These are phyloP conservation scores for Epinephelus moara DNA, from an alignment of 2,113 vertebrate species.

Conservation along the genomic window DNA sequence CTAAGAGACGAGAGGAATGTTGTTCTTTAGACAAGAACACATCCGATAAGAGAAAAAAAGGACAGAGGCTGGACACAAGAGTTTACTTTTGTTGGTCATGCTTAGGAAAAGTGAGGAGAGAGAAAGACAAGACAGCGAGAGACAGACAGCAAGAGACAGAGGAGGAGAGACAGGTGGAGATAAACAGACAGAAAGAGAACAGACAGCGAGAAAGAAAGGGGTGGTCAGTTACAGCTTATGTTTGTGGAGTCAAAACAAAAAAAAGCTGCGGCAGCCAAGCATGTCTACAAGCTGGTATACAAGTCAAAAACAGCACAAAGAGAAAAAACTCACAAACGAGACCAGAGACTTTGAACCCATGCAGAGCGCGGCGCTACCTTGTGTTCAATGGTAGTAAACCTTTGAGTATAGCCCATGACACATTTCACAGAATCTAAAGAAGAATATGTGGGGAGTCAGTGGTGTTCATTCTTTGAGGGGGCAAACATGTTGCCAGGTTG, in stretches of 20 bases:
- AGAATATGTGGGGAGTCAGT: slow-evolving; percentile 83
- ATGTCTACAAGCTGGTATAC: slow-evolving; percentile 88
- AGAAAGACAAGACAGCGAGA: slow-evolving; percentile 20
- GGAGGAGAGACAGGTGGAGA: slow-evolving; percentile 19
- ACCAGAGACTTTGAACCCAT: slow-evolving; percentile 88
- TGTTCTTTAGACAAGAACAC: slow-evolving; percentile 59
- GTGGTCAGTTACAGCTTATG: slow-evolving; percentile 88
- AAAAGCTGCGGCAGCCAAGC: slow-evolving; percentile 91
- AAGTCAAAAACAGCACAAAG: slow-evolving; percentile 87
- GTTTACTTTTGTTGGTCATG: slow-evolving; percentile 71
- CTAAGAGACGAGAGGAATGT: slow-evolving; percentile 32
- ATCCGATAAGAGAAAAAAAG: slow-evolving; percentile 24
- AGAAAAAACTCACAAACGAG: slow-evolving; percentile 85
- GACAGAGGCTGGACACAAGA: slow-evolving; percentile 52
- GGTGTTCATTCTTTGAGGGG: slow-evolving; percentile 50
- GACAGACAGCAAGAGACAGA: slow-evolving; percentile 28
- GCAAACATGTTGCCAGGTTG: slow-evolving; percentile 19
- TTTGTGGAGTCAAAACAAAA: slow-evolving; percentile 78
- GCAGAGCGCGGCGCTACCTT: slow-evolving; percentile 89
- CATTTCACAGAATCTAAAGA: slow-evolving; percentile 87
- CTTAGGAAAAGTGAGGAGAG: slow-evolving; percentile 55
- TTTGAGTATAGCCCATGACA: slow-evolving; percentile 99
- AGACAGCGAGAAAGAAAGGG: slow-evolving; percentile 55
- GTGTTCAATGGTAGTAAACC: slow-evolving; percentile 94
- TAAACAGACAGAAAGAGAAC: slow-evolving; percentile 35